These are phyloP conservation scores for Berghia stephanieae DNA, from an alignment of 1,140 invertebrate species.

Conservation along the genomic window DNA sequence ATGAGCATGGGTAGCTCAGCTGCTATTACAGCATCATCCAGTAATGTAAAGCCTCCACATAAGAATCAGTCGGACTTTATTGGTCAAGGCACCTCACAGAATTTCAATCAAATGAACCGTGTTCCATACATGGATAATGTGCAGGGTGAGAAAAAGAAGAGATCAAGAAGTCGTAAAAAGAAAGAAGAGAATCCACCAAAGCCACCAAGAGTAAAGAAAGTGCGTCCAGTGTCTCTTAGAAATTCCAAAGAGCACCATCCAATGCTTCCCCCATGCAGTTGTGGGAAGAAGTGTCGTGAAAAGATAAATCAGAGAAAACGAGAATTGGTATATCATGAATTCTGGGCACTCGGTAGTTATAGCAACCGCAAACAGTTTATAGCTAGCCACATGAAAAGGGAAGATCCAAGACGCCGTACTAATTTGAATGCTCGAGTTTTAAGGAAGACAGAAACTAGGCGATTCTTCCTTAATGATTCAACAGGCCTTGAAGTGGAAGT, in stretches of 20 bases:
- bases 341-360: constrained; percentile 15
- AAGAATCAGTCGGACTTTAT: constrained; percentile 10
- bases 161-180: not conserved
- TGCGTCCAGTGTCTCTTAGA: not conserved
- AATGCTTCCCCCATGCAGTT: constrained; percentile 5
- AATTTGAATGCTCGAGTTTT: constrained; percentile 6
- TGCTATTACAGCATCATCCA: not conserved
- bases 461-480: constrained; percentile 14
- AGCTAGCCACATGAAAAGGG: not conserved
- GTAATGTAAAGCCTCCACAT: not conserved
- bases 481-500: not conserved
- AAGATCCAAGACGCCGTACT: not conserved
- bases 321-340: constrained; percentile 8
- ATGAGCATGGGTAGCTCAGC: not conserved
- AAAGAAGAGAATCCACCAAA: not conserved
- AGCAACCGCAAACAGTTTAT: constrained; percentile 21
- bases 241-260: constrained; percentile 21
- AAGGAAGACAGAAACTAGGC: constrained; percentile 17
- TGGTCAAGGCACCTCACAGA: not conserved
- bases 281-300: constrained; percentile 17
- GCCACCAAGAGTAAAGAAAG: not conserved
- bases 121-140: not conserved
- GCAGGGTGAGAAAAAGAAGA: not conserved
- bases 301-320: constrained; percentile 8
- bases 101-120: not conserved